A percentile compares a stretch with the other conserved stretches of the same genome.
Evolutionary conservation across 1,140 invertebrate species (phyloP).

Genomic region (Probaryconus sp.): DNA sequence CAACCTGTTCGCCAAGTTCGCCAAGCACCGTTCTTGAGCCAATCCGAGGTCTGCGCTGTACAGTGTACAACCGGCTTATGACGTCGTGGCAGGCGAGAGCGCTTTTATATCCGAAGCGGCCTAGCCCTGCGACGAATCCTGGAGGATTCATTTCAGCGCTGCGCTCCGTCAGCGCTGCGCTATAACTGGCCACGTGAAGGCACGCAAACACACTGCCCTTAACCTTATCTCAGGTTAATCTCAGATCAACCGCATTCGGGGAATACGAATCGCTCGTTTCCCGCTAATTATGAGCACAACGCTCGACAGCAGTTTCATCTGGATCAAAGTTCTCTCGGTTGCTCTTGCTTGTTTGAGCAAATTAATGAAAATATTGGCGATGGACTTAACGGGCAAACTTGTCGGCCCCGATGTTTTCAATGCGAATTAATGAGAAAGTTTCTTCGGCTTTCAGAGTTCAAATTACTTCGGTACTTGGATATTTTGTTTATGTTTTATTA

Average conservation of each 20-base stretch:
- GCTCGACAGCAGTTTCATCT: background rate
- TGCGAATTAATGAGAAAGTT: background rate
- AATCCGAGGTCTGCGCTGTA: slow-evolving; percentile 51
- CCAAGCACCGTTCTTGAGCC: slow-evolving; percentile 42
- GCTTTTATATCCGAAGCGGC: slow-evolving; percentile 60
- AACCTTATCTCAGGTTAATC: slow-evolving; percentile 34
- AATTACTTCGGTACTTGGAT: background rate
- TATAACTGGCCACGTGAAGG: slow-evolving; percentile 35
- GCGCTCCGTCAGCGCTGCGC: slow-evolving; percentile 27
- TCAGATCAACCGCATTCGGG: slow-evolving; percentile 6
- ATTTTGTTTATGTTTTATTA: slow-evolving; percentile 1
- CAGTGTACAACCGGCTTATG: slow-evolving; percentile 63
- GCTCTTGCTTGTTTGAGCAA: background rate
- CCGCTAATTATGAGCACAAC: slow-evolving; percentile 7
- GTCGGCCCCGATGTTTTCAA: background rate
- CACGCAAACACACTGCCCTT: slow-evolving; percentile 42
- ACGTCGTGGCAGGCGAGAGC: slow-evolving; percentile 54
- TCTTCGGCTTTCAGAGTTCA: background rate
- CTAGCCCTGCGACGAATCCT: slow-evolving; percentile 57
- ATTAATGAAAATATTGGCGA: slow-evolving; percentile 24
- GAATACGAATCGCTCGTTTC: slow-evolving; percentile 11
- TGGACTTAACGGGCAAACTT: slow-evolving; percentile 11
- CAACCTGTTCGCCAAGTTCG: slow-evolving; percentile 36
- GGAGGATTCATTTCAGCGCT: slow-evolving; percentile 19
- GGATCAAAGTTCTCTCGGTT: slow-evolving; percentile 24